phyloP scores from a whole-genome alignment of 2,797 vertebrate species.

The Manis crassicaudata region DNA sequence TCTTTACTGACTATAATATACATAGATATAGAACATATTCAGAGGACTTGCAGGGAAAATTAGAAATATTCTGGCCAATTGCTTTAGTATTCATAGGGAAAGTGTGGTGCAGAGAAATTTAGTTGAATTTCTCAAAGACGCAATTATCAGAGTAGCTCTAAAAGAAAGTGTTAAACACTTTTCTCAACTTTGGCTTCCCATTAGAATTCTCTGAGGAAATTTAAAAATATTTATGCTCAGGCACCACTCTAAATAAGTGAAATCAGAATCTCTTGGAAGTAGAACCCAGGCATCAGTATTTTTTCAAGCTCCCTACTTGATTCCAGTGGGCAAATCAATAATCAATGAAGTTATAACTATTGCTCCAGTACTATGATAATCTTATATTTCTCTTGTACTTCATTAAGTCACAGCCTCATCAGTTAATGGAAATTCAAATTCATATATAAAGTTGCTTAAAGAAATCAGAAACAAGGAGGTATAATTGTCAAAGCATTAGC shows the following conservation, averaged over 20 bases:
- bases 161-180: slow-evolving; percentile 42
- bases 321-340: background rate
- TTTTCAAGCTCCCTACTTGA: background rate
- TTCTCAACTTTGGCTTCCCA: background rate
- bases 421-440: slow-evolving; percentile 33
- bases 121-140: slow-evolving; percentile 16
- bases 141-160: background rate
- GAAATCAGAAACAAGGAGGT: background rate
- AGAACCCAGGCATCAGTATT: background rate
- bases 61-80: background rate
- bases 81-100: background rate
- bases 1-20: background rate
- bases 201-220: slow-evolving; percentile 10
- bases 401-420: background rate
- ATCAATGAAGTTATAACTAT: background rate
- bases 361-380: background rate
- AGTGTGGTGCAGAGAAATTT: background rate
- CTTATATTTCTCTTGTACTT: background rate
- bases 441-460: background rate
- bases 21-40: background rate
- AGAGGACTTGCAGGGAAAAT: background rate
- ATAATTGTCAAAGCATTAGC: background rate
- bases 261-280: background rate
- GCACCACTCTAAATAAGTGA: background rate
- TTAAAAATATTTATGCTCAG: background rate